A percentile compares a stretch with the other conserved stretches of the same genome.
Conservation (phyloP, 2,113 vertebrate species). For the Gadus chalcogrammus region DNA sequence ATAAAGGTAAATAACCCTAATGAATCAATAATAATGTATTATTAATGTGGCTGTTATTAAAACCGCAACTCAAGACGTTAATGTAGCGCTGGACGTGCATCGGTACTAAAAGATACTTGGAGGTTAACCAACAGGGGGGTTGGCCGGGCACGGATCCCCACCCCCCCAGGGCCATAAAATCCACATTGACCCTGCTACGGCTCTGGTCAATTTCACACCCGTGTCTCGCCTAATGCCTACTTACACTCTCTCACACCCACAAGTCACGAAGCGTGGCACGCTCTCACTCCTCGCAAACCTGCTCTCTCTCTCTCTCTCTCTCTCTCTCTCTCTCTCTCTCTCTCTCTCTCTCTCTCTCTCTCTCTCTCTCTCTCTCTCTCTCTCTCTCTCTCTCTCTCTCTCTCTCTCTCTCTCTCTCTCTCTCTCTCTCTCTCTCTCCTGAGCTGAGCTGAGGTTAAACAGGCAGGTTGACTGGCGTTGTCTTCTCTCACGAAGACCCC, state of each 20-base stretch:
- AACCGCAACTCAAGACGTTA: too few relatives aligned
- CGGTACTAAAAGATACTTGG: background rate
- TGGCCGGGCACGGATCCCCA: slow-evolving; percentile 36
- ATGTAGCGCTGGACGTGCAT: too few relatives aligned
- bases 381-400: too few relatives aligned
- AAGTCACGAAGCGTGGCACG: background rate
- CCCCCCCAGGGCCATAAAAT: slow-evolving; percentile 55
- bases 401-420: slow-evolving; percentile 21
- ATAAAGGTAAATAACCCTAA: too few relatives aligned
- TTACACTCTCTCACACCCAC: slow-evolving; percentile 11
- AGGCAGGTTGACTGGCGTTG: slow-evolving; percentile 63
- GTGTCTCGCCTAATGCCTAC: slow-evolving; percentile 42
- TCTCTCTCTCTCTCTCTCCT: too few relatives aligned
- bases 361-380: slow-evolving; percentile 21
- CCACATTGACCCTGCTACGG: slow-evolving; percentile 36
- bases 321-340: too few relatives aligned
- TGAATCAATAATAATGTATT: too few relatives aligned
- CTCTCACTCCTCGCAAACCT: background rate
- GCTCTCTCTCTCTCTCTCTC: slow-evolving; percentile 21
- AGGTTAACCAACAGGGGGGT: slow-evolving; percentile 49
- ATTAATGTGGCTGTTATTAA: too few relatives aligned
- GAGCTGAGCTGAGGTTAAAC: slow-evolving; percentile 48
- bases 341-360: too few relatives aligned
- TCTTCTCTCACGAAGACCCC: slow-evolving; percentile 58
- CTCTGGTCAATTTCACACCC: slow-evolving; percentile 71